Percentiles rank a stretch among this genome's conserved stretches.
Evolutionary conservation across 92 coral and sea anemone genomes (phyloP).

Genomic region (Paragorgia papillata): DNA sequence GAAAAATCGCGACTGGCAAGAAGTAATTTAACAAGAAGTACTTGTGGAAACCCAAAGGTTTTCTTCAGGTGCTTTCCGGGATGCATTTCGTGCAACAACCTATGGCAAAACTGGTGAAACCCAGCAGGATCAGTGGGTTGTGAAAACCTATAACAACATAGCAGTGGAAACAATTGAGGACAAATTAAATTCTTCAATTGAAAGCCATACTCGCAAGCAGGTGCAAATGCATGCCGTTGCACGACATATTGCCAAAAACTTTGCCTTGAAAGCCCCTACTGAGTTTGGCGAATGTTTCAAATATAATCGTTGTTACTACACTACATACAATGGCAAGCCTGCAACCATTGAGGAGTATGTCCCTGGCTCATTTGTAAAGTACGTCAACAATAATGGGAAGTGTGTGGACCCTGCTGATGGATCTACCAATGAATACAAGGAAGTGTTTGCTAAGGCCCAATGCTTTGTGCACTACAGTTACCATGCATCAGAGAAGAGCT

Average conservation of each 20-base stretch:
- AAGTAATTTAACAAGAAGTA: conserved; percentile 19
- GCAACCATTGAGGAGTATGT: too few relatives aligned
- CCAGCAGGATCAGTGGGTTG: conserved; percentile 36
- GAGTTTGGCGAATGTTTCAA: conserved; percentile 49
- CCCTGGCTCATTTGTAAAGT: too few relatives aligned
- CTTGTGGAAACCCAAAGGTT: conserved; percentile 34
- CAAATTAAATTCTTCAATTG: conserved; percentile 20
- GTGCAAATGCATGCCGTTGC: conserved; percentile 59
- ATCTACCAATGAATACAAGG: too few relatives aligned
- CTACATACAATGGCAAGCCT: conserved; percentile 31
- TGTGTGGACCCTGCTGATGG: too few relatives aligned
- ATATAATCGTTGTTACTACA: conserved; percentile 46
- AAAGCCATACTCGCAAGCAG: conserved; percentile 42
- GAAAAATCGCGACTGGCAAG: conserved; percentile 27
- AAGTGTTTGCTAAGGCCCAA: too few relatives aligned
- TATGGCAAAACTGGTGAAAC: not conserved
- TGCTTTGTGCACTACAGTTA: too few relatives aligned
- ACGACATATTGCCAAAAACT: conserved; percentile 26
- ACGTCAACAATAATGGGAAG: too few relatives aligned
- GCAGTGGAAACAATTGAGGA: conserved; percentile 36
- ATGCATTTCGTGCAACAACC: conserved; percentile 37
- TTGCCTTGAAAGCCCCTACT: conserved; percentile 37
- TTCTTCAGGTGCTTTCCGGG: conserved; percentile 33
- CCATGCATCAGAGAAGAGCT: too few relatives aligned
- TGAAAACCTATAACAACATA: conserved; percentile 31